A percentile compares a stretch with the other conserved stretches of the same genome.
These are phyloP conservation scores for Eurois occulta DNA, from an alignment of 2,888 invertebrate species.

Conservation along the genomic window DNA sequence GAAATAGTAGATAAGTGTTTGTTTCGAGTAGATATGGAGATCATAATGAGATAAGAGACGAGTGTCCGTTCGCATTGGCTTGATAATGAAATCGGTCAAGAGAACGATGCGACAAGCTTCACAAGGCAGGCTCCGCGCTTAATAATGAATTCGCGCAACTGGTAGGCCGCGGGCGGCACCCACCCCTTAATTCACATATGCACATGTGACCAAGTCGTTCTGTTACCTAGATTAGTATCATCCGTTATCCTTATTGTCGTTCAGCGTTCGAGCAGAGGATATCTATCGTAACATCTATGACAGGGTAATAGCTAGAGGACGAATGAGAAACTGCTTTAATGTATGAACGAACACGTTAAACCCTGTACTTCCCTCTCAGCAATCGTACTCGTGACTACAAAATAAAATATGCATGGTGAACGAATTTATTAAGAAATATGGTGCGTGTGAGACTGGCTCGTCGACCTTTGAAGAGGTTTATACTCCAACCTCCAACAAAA, in stretches of 20 bases:
- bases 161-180: background rate
- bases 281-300: background rate
- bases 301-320: background rate
- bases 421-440: background rate
- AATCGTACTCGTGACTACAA: background rate
- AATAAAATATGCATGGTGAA: background rate
- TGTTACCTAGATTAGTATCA: background rate
- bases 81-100: slow-evolving; percentile 66
- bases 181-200: background rate
- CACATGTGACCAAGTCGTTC: background rate
- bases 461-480: background rate
- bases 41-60: slow-evolving; percentile 67
- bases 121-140: background rate
- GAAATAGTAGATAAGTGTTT: slow-evolving; percentile 51
- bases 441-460: background rate
- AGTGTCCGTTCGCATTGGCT: slow-evolving; percentile 59
- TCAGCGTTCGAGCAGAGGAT: background rate
- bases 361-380: background rate
- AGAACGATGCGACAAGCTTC: slow-evolving; percentile 12
- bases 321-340: background rate
- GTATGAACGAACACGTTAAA: background rate
- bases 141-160: background rate
- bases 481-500: too few relatives aligned
- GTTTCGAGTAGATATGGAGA: slow-evolving; percentile 67
- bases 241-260: background rate